These are phyloP conservation scores for Microtus montanus DNA, from an alignment of 2,113 vertebrate genomes.

Conservation along the genomic window DNA sequence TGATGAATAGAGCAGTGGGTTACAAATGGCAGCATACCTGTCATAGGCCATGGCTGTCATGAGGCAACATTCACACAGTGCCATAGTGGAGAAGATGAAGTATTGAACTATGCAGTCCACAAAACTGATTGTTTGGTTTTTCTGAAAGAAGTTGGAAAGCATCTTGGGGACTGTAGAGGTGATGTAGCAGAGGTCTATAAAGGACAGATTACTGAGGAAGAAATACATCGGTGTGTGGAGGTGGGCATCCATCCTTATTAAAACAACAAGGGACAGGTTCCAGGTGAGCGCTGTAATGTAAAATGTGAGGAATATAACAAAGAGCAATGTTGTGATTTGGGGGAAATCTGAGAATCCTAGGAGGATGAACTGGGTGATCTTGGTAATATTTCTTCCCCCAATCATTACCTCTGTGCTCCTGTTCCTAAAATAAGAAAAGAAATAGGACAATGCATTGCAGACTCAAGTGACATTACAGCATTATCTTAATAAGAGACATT, in stretches of 20 bases:
- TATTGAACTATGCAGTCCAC: conserved; percentile 9
- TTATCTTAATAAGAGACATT: too few species aligned
- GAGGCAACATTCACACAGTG: conserved; percentile 55
- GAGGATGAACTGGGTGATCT: conserved; percentile 16
- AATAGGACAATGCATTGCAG: not conserved
- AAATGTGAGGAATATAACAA: not conserved
- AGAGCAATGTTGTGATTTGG: not conserved
- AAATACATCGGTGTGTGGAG: not conserved
- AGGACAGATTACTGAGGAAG: not conserved
- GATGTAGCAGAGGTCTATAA: not conserved
- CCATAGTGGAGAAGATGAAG: conserved; percentile 46
- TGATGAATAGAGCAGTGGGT: not conserved
- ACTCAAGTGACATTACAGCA: too few species aligned
- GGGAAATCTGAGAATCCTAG: conserved; percentile 65
- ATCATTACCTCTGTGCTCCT: not conserved
- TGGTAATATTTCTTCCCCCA: not conserved
- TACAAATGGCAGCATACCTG: not conserved
- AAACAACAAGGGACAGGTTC: conserved; percentile 37
- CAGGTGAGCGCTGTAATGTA: conserved; percentile 22
- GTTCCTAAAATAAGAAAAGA: not conserved
- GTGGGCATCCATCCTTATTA: not conserved
- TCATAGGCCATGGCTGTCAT: conserved; percentile 69
- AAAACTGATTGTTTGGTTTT: not conserved
- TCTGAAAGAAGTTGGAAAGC: conserved; percentile 53
- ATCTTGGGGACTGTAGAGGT: conserved; percentile 42